phyloP scores from a whole-genome alignment of 1,140 invertebrate genomes.

The Zaprionus africanus region DNA sequence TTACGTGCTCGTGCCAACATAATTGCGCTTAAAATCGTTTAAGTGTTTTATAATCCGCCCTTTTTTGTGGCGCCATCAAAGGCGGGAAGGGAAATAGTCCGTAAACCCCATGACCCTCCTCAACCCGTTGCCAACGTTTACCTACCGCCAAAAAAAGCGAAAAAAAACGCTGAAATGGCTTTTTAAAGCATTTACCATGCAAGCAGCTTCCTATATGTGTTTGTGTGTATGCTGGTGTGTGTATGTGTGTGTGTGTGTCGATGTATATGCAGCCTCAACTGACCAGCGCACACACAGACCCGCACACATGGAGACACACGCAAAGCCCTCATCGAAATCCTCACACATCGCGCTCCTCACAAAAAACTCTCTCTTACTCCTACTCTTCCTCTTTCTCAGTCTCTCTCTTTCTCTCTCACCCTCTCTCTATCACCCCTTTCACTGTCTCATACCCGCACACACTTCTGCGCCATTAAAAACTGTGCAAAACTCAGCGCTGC shows the following conservation, averaged over 20 bases:
- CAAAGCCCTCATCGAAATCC: conserved; percentile 48
- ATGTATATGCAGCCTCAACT: neutral
- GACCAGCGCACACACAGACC: conserved; percentile 11
- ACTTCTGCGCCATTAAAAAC: conserved; percentile 66
- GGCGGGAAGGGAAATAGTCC: conserved; percentile 11
- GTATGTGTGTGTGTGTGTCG: conserved; percentile 21
- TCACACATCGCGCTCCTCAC: conserved; percentile 35
- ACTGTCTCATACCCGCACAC: conserved; percentile 23
- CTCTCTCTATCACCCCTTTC: neutral
- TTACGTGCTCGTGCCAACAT: conserved; percentile 74
- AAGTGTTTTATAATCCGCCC: conserved; percentile 80
- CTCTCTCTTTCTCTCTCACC: conserved; percentile 1
- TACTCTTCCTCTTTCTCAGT: too few species aligned
- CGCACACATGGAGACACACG: conserved; percentile 30
- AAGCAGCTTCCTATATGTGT: conserved; percentile 19
- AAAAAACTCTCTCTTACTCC: conserved; percentile 3
- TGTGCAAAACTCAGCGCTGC: conserved; percentile 62
- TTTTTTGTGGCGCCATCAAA: conserved; percentile 66
- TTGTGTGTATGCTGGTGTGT: conserved; percentile 2
- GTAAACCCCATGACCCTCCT: neutral
- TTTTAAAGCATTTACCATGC: conserved; percentile 71
- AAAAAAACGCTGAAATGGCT: conserved; percentile 69
- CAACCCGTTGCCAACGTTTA: neutral
- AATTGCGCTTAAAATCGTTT: conserved; percentile 82
- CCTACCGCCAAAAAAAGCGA: conserved; percentile 22